Evolutionary conservation across 2,888 invertebrate species (phyloP).

Genomic region (Quadroppia sp.): DNA sequence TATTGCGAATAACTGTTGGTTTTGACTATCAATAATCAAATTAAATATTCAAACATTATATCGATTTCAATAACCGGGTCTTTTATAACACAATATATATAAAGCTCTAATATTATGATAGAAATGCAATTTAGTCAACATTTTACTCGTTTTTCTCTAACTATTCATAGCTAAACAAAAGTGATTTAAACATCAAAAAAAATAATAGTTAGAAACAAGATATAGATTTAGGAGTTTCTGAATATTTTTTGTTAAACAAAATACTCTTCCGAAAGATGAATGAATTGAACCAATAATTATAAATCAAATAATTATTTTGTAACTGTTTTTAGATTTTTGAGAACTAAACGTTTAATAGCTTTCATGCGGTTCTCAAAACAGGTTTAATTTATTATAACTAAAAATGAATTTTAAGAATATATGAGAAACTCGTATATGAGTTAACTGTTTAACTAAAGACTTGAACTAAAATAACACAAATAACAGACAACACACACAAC

Average conservation of each 20-base stretch:
- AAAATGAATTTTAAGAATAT: slow-evolving; percentile 26
- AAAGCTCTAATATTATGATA: too few relatives aligned
- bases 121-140: neutral
- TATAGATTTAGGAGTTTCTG: neutral
- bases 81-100: too few relatives aligned
- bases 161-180: neutral
- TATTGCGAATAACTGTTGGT: neutral
- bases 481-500: neutral
- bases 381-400: slow-evolving; percentile 24
- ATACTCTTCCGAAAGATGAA: neutral
- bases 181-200: neutral
- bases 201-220: neutral
- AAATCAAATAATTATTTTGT: slow-evolving; percentile 12
- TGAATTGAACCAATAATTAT: slow-evolving; percentile 11
- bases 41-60: neutral
- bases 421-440: neutral
- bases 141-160: neutral
- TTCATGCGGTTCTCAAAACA: neutral
- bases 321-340: slow-evolving; percentile 28
- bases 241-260: neutral
- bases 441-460: neutral
- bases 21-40: neutral
- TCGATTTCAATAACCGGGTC: too few relatives aligned
- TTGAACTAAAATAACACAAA: too few relatives aligned
- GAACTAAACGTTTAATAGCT: neutral